These are phyloP conservation scores for Trachythela sp. DNA, from an alignment of 64 coral and sea anemone species.

Conservation along the genomic window DNA sequence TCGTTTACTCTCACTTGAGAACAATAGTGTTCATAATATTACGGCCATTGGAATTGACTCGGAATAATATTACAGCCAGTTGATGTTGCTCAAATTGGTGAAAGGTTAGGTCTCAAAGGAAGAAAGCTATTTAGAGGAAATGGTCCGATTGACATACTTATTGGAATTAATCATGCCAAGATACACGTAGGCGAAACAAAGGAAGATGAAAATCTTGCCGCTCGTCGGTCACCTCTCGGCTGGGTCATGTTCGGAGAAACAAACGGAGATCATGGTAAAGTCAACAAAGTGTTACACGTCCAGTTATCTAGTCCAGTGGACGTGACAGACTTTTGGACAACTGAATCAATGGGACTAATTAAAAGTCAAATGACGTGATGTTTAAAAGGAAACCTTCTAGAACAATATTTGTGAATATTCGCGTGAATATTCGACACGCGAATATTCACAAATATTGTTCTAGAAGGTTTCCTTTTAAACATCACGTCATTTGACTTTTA, in stretches of 20 bases:
- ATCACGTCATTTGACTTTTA: too few species aligned
- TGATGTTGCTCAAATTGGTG: too few species aligned
- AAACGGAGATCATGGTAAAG: background rate
- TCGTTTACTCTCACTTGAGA: background rate
- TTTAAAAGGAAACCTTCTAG: too few species aligned
- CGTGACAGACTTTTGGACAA: background rate
- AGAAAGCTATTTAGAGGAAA: background rate
- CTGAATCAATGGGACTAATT: slow-evolving; percentile 11
- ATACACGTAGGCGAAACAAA: background rate
- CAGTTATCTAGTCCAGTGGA: background rate
- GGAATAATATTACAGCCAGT: background rate
- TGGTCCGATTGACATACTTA: background rate
- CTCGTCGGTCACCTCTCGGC: background rate
- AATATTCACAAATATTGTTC: too few species aligned
- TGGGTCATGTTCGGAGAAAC: background rate
- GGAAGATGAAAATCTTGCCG: background rate
- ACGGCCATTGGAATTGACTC: background rate
- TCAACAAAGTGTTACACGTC: background rate
- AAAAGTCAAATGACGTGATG: too few species aligned
- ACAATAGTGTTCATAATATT: background rate
- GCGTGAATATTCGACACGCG: too few species aligned
- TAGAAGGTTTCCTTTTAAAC: too few species aligned
- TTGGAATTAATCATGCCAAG: background rate
- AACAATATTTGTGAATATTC: too few species aligned
- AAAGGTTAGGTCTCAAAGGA: background rate